A percentile compares a stretch with the other conserved stretches of the same genome.
Evolutionary conservation across 2,888 invertebrate genomes (phyloP).

Genomic region (Acrobasis consociella): DNA sequence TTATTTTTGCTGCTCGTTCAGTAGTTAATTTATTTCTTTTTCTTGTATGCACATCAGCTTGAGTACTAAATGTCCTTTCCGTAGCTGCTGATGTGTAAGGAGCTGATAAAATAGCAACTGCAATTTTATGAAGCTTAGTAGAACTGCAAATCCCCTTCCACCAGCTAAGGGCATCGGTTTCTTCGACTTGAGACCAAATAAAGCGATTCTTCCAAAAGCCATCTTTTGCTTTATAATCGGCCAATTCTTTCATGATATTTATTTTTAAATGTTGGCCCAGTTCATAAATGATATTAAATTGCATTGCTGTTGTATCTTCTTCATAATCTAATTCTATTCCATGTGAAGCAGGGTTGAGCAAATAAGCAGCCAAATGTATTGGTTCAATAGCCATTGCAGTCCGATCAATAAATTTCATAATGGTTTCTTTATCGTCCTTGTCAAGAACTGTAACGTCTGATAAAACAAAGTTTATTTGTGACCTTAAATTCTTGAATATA

Average conservation of each 20-base stretch:
- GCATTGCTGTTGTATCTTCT: no score
- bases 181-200: constrained; percentile 23
- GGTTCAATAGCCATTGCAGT: no score
- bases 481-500: no score
- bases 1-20: constrained; percentile 17
- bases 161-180: constrained; percentile 23
- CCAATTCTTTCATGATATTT: constrained; percentile 14
- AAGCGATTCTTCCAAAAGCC: constrained; percentile 22
- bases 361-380: no score
- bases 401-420: no score
- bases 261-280: constrained; percentile 15
- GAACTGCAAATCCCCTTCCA: constrained; percentile 19
- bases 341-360: no score
- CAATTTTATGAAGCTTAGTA: no score
- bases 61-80: constrained; percentile 24
- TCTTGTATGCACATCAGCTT: constrained; percentile 21
- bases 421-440: no score
- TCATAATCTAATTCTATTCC: no score
- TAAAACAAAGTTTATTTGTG: no score
- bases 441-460: no score
- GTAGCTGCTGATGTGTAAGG: constrained; percentile 23
- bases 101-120: constrained; percentile 21
- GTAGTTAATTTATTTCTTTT: constrained; percentile 22
- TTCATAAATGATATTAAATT: no score
- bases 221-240: constrained; percentile 12